Percentiles rank a stretch among this genome's conserved stretches.
These are phyloP conservation scores for Morus bassanus DNA, from an alignment of 2,797 vertebrate species.

Conservation along the genomic window DNA sequence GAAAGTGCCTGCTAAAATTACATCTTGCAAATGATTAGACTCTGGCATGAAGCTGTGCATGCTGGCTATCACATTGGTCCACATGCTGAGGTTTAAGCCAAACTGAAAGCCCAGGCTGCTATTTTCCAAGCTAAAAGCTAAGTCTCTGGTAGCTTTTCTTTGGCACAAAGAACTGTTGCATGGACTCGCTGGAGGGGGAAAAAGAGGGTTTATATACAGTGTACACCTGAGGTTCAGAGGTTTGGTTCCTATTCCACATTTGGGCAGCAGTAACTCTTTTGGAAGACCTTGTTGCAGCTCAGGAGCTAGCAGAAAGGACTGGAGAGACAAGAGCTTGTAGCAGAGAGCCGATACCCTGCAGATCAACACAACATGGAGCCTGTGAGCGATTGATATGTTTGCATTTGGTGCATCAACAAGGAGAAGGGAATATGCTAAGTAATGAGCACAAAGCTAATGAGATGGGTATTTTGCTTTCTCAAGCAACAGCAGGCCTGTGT, in stretches of 20 bases:
- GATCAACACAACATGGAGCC: not conserved
- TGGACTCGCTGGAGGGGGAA: rapidly evolving
- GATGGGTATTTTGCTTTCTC: not conserved
- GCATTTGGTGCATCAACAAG: not conserved
- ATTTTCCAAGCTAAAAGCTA: not conserved
- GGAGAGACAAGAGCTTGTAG: not conserved
- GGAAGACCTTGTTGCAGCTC: not conserved
- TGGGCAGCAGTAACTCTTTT: not conserved
- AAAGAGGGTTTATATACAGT: not conserved
- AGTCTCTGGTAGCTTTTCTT: not conserved
- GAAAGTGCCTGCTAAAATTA: not conserved
- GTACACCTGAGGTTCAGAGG: not conserved
- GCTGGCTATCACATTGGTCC: not conserved
- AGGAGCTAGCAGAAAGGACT: not conserved
- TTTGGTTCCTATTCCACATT: not conserved
- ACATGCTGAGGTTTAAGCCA: not conserved
- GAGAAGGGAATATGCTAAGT: not conserved
- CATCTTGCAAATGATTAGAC: not conserved
- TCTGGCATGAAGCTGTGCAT: not conserved
- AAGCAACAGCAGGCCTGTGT: not conserved
- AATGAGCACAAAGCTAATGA: rapidly evolving
- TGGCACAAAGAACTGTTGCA: not conserved
- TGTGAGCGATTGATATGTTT: rapidly evolving
- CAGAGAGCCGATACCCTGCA: not conserved
- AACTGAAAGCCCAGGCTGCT: not conserved